A percentile compares a stretch with the other conserved stretches of the same genome.
phyloP scores from a whole-genome alignment of 2,797 vertebrate species.

The Linurgus olivaceus region DNA sequence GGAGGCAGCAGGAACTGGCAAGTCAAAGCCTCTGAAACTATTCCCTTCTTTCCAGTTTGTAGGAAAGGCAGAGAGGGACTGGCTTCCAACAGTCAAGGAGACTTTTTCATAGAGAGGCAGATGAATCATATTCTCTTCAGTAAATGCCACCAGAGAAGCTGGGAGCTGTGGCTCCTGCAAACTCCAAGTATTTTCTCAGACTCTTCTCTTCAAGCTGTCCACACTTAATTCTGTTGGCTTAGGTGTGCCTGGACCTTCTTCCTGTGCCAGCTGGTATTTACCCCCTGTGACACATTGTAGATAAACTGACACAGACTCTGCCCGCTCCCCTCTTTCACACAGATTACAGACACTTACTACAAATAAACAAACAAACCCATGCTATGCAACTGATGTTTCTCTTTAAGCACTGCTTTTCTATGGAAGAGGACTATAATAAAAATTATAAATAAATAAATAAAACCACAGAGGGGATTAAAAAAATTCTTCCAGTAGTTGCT shows the following conservation, averaged over 20 bases:
- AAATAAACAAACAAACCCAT: slow-evolving; percentile 52
- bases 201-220: slow-evolving; percentile 44
- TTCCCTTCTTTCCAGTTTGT: neutral
- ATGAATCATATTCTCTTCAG: neutral
- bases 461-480: accelerated
- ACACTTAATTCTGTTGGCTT: neutral
- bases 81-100: neutral
- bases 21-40: neutral
- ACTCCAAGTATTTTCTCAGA: neutral
- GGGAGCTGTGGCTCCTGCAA: neutral
- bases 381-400: neutral
- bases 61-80: neutral
- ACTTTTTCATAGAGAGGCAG: neutral
- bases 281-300: neutral
- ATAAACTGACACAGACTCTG: slow-evolving; percentile 41
- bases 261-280: slow-evolving; percentile 62
- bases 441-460: neutral
- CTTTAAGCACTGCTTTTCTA: neutral
- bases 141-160: neutral
- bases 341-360: slow-evolving; percentile 12
- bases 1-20: neutral
- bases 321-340: slow-evolving; percentile 31
- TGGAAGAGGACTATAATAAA: neutral
- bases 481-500: neutral
- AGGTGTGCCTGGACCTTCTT: slow-evolving; percentile 19